Evolutionary conservation across 2,888 invertebrate genomes (phyloP).

Genomic region (Patella caerulea): DNA sequence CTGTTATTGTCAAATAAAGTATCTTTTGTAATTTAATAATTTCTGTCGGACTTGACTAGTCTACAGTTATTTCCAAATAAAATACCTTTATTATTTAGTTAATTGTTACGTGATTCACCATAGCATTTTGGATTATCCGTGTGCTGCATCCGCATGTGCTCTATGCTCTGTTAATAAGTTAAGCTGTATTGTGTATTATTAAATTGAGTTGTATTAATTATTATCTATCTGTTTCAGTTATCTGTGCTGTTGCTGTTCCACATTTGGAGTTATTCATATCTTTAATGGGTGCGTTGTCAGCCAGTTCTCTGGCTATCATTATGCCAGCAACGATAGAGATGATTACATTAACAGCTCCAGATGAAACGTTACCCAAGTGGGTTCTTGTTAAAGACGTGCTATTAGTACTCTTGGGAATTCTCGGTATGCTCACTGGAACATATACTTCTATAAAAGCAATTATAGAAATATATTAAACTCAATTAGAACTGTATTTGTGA

Average conservation of each 20-base stretch:
- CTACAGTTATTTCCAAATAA: no score
- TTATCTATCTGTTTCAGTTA: not conserved
- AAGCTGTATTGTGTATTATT: not conserved
- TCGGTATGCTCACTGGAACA: constrained; percentile 87
- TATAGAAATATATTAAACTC: constrained; percentile 37
- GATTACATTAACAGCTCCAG: constrained; percentile 54
- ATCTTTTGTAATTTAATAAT: no score
- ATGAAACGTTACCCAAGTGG: constrained; percentile 26
- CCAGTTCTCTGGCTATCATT: constrained; percentile 68
- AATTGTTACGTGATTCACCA: no score
- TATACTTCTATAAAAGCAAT: constrained; percentile 54
- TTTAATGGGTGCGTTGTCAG: constrained; percentile 68
- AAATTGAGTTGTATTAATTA: not conserved
- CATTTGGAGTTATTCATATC: constrained; percentile 70
- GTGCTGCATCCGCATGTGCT: no score
- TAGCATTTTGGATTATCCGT: no score
- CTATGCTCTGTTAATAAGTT: no score
- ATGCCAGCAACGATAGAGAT: constrained; percentile 69
- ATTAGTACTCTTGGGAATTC: constrained; percentile 83
- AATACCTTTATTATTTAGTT: no score
- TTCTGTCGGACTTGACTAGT: no score
- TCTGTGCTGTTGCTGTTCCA: constrained; percentile 61
- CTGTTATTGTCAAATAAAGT: no score
- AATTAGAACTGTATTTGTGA: not conserved
- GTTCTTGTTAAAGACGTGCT: constrained; percentile 81